Evolutionary conservation across 2,113 vertebrate species (phyloP), one percentile per base, ranked within the genome.

Genomic region (Amazona guildingii): DNA sequence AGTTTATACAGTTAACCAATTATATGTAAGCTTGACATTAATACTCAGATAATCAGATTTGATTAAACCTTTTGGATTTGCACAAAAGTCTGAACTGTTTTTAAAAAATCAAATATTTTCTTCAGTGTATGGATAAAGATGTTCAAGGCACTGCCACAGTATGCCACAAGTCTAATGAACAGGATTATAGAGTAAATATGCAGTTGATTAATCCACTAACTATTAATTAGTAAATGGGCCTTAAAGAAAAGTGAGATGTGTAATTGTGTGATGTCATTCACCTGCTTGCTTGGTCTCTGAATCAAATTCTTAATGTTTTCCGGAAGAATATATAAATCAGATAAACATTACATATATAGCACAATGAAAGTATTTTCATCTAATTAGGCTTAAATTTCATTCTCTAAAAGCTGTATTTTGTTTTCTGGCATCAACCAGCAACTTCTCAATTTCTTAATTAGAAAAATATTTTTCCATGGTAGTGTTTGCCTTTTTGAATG

Each of bases 381-480:
- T 94, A 86, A 92, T 95, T 91, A 89, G 75, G 66, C 21, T 37
- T 75, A 11, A 33, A 39, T 67, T 54, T 37, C 55, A n/a, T 91
- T 86, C 82, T 96, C 94, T 94, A 95, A 92, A 80, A 18, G 11
- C 72, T 66, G 49, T 14, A 12, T 79, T 95, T 91, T 73, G 39
- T 91, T 91, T 94, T 94, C 88, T 97, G 97, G 97, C 96, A 43
- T 15, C 7, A 3, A 54, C 24, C 37, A 44, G 84, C 12, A 68
- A 62, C 37, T 92, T 94, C 66, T 92, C n/a, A 68, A 94, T 83
- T 91, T 93, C 85, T 90, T 97, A 97, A 97, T 97, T 94, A 88
- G 95, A 83, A 96, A 95, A 96, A 86, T 90, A 94, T 92, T 95
- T 92, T 92, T 84, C 59, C 49, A 24, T 61, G 70, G 49, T 72